phyloP scores from a whole-genome alignment of 2,113 vertebrate species.

The Nerophis lumbriciformis region DNA sequence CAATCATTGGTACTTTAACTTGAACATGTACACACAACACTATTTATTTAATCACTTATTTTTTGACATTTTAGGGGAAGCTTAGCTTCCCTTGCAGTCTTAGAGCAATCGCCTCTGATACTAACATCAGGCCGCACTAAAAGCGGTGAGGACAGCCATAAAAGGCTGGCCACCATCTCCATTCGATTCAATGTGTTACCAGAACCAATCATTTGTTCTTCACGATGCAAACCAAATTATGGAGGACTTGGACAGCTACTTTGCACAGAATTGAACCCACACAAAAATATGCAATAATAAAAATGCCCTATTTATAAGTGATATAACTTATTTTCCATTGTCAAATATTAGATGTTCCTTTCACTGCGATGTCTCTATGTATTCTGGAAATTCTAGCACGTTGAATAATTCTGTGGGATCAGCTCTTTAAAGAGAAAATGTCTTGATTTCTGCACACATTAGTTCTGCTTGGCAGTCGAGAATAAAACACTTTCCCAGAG shows the following conservation, averaged over 20 bases:
- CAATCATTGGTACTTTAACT: too few species aligned
- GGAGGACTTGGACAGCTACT: not conserved
- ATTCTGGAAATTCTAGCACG: not conserved
- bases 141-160: not conserved
- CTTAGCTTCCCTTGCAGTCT: too few species aligned
- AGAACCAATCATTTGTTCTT: not conserved
- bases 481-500: too few species aligned
- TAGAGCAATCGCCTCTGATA: too few species aligned
- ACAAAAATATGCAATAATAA: not conserved
- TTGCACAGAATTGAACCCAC: not conserved
- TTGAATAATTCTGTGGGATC: too few species aligned
- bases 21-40: too few species aligned
- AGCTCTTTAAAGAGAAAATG: too few species aligned
- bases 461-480: too few species aligned
- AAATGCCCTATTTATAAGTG: not conserved
- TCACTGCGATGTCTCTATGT: not conserved
- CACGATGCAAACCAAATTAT: not conserved
- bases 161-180: not conserved
- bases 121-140: not conserved
- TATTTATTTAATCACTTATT: too few species aligned
- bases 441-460: too few species aligned
- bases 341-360: not conserved
- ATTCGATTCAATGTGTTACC: constrained; percentile 6
- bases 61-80: too few species aligned
- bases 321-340: not conserved